Evolutionary conservation across 1,140 invertebrate species (phyloP), one percentile per base, ranked within the genome.

Genomic region (Coenobita brevimanus): DNA sequence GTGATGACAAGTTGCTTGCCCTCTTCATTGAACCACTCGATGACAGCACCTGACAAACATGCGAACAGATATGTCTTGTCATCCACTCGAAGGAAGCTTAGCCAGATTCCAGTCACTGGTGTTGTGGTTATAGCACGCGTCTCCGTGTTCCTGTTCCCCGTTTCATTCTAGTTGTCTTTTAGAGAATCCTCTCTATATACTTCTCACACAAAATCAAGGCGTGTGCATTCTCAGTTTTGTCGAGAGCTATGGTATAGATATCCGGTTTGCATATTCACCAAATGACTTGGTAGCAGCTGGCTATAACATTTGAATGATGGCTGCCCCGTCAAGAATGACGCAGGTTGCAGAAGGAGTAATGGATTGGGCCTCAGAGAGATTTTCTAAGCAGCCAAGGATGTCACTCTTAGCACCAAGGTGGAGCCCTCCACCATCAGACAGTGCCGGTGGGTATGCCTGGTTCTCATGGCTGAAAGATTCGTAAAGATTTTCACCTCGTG

Each of bases 211-310:
- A 80, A 27, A 33, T 80, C n/a, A 3, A 57, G 13, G 54, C 43
- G 73, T 43, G 13, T n/a, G 43, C 38, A 43, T 30, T 76, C 30
- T 33, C 33, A 76, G 54, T 27, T 54, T 57, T 13, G 27, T 27
- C 10, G 4, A 50, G 17, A 78, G 6, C 27, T 60, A 43, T 64
- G 79, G 57, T 17, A 64, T 64, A 33, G 64, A 82, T n/a, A 82
- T 41, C 10, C 36, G 21, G 13, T 38, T 13, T 36, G 57, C 57
- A 64, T 82, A 82, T 17, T 82, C 79, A 67, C 38, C 57, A 64
- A 81, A 80, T 43, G 24, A 57, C 33, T 80, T 60, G 46, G 78
- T 2, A 54, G 57, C 78, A 30, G 50, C 78, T 60, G 24, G 78
- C 50, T 33, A 57, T 24, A 80, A 17, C 43, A 80, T 60, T 13